A percentile compares a stretch with the other conserved stretches of the same genome.
Evolutionary conservation across 2,797 vertebrate species (phyloP).

Genomic region (Argentina silus): DNA sequence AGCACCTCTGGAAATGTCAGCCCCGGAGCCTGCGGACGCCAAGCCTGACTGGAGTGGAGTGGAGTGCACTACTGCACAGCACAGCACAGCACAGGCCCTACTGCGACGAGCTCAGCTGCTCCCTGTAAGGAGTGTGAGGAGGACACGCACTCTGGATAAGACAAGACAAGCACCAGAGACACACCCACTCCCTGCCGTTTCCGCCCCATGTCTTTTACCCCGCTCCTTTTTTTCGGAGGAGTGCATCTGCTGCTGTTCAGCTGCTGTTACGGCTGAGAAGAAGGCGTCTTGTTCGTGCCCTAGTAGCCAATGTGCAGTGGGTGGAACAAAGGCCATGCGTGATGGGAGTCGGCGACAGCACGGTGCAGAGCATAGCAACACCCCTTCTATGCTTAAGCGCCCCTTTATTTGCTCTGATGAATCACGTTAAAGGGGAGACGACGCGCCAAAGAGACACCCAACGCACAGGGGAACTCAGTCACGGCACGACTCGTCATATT

Average conservation of each 20-base stretch:
- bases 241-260: background rate
- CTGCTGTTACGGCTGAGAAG: background rate
- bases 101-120: background rate
- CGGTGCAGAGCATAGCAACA: background rate
- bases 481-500: constrained; percentile 9
- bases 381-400: constrained; percentile 35
- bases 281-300: no score
- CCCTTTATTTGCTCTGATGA: constrained; percentile 60
- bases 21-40: constrained; percentile 65
- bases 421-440: constrained; percentile 31
- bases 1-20: constrained; percentile 83
- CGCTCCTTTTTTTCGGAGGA: constrained; percentile 12
- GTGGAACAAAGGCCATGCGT: no score
- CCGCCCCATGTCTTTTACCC: constrained; percentile 24
- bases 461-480: background rate
- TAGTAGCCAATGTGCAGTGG: no score
- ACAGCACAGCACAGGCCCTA: background rate
- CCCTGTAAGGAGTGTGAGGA: no score
- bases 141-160: background rate
- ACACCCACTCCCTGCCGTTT: constrained; percentile 27
- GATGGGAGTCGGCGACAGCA: constrained; percentile 23
- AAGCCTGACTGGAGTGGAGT: constrained; percentile 49
- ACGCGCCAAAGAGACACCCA: constrained; percentile 52
- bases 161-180: constrained; percentile 53
- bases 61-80: no score